Base-by-base conservation (phyloP, 2,113 vertebrate genomes). In the Gracilinanus agilis region DNA sequence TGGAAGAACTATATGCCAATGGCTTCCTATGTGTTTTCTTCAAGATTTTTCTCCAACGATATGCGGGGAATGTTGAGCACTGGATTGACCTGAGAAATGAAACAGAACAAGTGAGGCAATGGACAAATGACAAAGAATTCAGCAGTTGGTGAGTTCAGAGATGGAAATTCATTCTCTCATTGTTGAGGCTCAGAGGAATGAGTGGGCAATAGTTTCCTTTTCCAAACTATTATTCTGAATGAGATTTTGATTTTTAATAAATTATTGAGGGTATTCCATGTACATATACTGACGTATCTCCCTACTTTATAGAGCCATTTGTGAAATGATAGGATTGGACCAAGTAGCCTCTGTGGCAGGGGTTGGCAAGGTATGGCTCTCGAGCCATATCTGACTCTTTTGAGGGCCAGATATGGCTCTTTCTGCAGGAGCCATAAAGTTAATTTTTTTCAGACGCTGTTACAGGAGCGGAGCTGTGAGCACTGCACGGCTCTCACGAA, bases 61-160 rank as follows among this genome's bases (percentile, higher is more conserved):
- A 90, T 25, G 88, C 89, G 44, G 90, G 94, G 49, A 9, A 8
- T 92, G 8, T 3, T 24, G 61, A 90, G 94, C 93, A 97, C 90
- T 98, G 97, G 97, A 97, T 97, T 53, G 94, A 94, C 0, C 61
- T 97, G 91, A 94, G 44, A 92, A 96, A 94, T 9, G 93, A 96
- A 92, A 44, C n/a, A 21, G 54, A 3, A 34, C 95, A 96, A 54
- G 89, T 27, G 24, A 90, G 93, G 97, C 97, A 56, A 90, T 96
- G 93, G 97, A 55, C 94, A 90, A 90, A 94, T n/a, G 96, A 93
- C 67, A 91, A 89, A 88, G 61, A 92, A 44, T 94, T 96, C 55
- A 95, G 89, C 24, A 92, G 61, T 29, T 12, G 96, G 98, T 97
- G 91, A 95, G 97, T 96, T 27, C 19, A 19, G 27, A 58, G 44